phyloP scores from a whole-genome alignment of 2,797 vertebrate genomes.

The Falco peregrinus region DNA sequence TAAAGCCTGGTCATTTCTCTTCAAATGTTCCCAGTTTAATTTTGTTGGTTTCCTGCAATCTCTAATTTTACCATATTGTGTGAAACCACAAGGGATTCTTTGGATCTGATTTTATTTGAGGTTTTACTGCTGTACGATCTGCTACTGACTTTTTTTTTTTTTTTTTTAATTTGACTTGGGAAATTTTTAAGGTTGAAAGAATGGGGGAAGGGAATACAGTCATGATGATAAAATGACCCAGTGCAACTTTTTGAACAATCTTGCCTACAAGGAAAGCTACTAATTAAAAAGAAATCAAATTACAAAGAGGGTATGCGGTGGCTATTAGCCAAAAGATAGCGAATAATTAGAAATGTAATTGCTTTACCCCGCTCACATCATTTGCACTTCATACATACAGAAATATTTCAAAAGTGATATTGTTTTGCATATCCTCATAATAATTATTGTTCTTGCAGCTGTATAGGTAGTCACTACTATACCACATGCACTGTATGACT shows the following conservation, averaged over 20 bases:
- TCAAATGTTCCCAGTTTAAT: slow-evolving; percentile 85
- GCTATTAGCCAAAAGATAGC: slow-evolving; percentile 46
- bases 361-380: slow-evolving; percentile 2
- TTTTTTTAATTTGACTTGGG: neutral
- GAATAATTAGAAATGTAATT: slow-evolving; percentile 62
- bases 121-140: slow-evolving; percentile 74
- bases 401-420: slow-evolving; percentile 25
- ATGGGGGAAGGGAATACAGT: slow-evolving; percentile 5
- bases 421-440: neutral
- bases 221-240: slow-evolving; percentile 45
- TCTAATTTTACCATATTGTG: slow-evolving; percentile 87
- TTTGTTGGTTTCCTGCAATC: slow-evolving; percentile 87
- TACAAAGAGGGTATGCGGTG: slow-evolving; percentile 24
- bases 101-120: slow-evolving; percentile 77
- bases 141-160: slow-evolving; percentile 67
- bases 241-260: slow-evolving; percentile 16
- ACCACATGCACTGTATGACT: neutral
- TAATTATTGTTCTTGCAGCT: neutral
- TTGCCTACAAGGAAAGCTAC: slow-evolving; percentile 50
- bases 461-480: neutral
- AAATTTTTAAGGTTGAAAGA: slow-evolving; percentile 45
- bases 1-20: slow-evolving; percentile 77
- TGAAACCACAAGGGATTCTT: slow-evolving; percentile 80
- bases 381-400: slow-evolving; percentile 57
- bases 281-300: slow-evolving; percentile 63